Conservation (phyloP, 2,888 invertebrate species). For the Yponomeuta malinellus region DNA sequence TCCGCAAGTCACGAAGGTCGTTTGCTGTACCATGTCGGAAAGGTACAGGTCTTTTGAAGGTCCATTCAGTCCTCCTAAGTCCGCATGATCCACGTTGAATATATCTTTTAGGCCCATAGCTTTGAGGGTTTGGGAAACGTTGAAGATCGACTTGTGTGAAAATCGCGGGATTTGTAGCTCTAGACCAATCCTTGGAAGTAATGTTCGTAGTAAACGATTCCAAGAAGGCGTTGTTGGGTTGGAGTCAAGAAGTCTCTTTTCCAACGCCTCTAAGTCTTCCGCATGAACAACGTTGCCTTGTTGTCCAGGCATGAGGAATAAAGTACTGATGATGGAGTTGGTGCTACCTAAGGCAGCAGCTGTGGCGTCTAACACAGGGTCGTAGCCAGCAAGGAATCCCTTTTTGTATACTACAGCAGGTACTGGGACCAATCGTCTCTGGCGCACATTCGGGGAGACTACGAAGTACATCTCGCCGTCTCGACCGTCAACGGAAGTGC, state of each 20-base stretch:
- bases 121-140: constrained; percentile 85
- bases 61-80: constrained; percentile 89
- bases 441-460: constrained; percentile 85
- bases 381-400: constrained; percentile 89
- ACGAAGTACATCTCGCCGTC: constrained; percentile 93
- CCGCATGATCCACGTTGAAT: constrained; percentile 84
- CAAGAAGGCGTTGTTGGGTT: constrained; percentile 82
- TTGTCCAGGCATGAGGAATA: constrained; percentile 90
- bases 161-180: constrained; percentile 91
- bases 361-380: constrained; percentile 88
- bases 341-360: constrained; percentile 84
- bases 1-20: constrained; percentile 89
- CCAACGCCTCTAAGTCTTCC: constrained; percentile 84
- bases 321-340: constrained; percentile 83
- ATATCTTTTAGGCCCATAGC: constrained; percentile 89
- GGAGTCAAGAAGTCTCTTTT: constrained; percentile 80
- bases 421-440: constrained; percentile 86
- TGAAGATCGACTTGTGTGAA: constrained; percentile 87
- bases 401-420: constrained; percentile 87
- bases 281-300: constrained; percentile 87
- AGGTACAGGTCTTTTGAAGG: constrained; percentile 85
- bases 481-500: constrained; percentile 83
- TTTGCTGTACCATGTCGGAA: constrained; percentile 89
- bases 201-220: constrained; percentile 82
- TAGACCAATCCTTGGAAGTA: constrained; percentile 84